These are phyloP conservation scores for Stichopus horrens DNA, from an alignment of 53 echinoderm and acorn worm genomes.

Conservation along the genomic window DNA sequence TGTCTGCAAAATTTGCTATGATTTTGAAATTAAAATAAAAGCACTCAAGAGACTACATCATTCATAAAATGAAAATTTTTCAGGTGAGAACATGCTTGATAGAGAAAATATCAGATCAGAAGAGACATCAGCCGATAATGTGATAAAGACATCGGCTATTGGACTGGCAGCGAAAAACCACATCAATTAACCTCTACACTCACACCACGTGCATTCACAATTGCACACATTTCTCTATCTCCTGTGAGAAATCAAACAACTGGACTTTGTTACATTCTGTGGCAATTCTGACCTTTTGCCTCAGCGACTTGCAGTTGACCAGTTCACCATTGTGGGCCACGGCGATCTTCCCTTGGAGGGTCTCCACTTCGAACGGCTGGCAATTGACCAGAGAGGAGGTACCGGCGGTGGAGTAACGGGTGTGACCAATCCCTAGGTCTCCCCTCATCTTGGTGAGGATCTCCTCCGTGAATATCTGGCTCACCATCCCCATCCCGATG, in stretches of 20 bases:
- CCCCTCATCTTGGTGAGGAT: slow-evolving; percentile 71
- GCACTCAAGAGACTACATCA: no score
- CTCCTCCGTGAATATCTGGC: slow-evolving; percentile 81
- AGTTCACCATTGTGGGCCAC: slow-evolving; percentile 96
- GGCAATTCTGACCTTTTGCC: slow-evolving; percentile 60
- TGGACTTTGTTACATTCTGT: background rate
- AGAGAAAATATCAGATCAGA: no score
- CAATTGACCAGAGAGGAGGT: slow-evolving; percentile 87
- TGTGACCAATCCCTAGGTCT: slow-evolving; percentile 89
- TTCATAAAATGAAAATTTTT: no score
- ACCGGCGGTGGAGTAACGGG: slow-evolving; percentile 96
- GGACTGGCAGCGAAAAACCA: no score
- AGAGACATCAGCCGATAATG: no score
- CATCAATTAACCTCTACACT: background rate
- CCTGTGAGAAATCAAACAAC: background rate
- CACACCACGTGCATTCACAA: background rate
- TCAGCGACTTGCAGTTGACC: slow-evolving; percentile 74
- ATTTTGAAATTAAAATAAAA: no score
- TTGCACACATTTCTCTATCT: no score
- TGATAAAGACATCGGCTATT: no score
- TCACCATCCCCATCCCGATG: slow-evolving; percentile 94
- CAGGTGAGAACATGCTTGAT: no score
- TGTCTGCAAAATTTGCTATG: no score
- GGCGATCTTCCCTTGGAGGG: slow-evolving; percentile 90
- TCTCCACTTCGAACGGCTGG: slow-evolving; percentile 97